These are phyloP conservation scores for Abscondita cerata DNA, from an alignment of 2,888 invertebrate species.

Conservation along the genomic window DNA sequence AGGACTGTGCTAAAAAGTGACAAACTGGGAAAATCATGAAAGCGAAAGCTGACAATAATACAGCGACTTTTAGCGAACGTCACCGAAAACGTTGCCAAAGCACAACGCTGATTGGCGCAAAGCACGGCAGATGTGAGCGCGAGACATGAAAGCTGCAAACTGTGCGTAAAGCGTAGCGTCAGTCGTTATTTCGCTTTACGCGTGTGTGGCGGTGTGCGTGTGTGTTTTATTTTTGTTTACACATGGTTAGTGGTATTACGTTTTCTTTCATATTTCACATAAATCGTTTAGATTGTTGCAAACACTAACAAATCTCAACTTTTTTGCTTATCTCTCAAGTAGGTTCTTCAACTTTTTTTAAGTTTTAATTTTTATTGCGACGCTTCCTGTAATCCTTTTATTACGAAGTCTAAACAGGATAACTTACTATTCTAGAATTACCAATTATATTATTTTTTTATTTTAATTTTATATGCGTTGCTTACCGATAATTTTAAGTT, in stretches of 20 bases:
- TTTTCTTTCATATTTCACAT: conserved; percentile 11
- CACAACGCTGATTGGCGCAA: conserved; percentile 53
- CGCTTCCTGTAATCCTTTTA: conserved; percentile 7
- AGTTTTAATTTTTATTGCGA: conserved; percentile 4
- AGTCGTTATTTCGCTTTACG: conserved; percentile 58
- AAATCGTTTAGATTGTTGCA: not conserved
- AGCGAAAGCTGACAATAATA: conserved; percentile 35
- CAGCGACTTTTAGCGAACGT: conserved; percentile 30
- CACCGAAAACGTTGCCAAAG: conserved; percentile 31
- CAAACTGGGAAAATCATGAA: conserved; percentile 34
- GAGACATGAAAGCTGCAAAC: conserved; percentile 57
- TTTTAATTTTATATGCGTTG: no score
- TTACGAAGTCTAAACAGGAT: not conserved
- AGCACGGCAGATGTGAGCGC: conserved; percentile 58
- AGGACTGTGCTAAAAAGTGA: conserved; percentile 28
- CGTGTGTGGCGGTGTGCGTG: conserved; percentile 58
- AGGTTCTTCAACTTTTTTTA: no score
- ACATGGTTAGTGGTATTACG: conserved; percentile 55
- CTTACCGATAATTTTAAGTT: no score
- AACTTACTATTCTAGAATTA: no score
- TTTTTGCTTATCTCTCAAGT: no score
- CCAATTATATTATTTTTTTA: no score
- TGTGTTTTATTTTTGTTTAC: conserved; percentile 56
- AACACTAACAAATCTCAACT: no score
- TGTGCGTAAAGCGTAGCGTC: conserved; percentile 53